phyloP scores from a whole-genome alignment of 2,113 vertebrate species.

The Chionis minor region DNA sequence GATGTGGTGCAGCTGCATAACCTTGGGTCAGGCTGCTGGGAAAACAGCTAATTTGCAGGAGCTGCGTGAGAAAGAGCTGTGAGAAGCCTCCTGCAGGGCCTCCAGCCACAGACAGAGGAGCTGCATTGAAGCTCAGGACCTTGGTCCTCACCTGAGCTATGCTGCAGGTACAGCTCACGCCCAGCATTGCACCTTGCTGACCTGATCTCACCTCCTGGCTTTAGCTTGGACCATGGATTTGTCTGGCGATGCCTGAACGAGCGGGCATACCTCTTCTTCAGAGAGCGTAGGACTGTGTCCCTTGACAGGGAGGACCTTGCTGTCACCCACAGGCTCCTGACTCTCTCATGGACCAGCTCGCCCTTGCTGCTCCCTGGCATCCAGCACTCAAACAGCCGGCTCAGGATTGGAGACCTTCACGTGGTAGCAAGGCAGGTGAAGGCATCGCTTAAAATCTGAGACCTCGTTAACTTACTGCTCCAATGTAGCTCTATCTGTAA shows the following conservation, averaged over 20 bases:
- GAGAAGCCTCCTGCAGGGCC: background rate
- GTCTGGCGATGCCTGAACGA: background rate
- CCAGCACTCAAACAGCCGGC: background rate
- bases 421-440: background rate
- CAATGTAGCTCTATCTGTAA: background rate
- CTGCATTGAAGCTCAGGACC: background rate
- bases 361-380: background rate
- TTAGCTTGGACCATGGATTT: background rate
- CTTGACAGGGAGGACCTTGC: background rate
- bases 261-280: background rate
- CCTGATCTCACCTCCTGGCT: background rate
- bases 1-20: background rate
- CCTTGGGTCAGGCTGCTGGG: background rate
- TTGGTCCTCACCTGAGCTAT: background rate
- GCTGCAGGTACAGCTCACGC: background rate
- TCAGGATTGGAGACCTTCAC: background rate
- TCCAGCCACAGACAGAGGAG: background rate
- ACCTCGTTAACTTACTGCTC: background rate
- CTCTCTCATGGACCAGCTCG: too few relatives aligned
- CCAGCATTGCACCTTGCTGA: background rate
- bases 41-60: background rate
- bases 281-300: rapidly evolving
- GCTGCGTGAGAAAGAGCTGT: background rate
- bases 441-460: background rate
- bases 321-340: background rate